A percentile compares a stretch with the other conserved stretches of the same genome.
These are phyloP conservation scores for Phycodurus eques DNA, from an alignment of 2,113 vertebrate species.

Conservation along the genomic window DNA sequence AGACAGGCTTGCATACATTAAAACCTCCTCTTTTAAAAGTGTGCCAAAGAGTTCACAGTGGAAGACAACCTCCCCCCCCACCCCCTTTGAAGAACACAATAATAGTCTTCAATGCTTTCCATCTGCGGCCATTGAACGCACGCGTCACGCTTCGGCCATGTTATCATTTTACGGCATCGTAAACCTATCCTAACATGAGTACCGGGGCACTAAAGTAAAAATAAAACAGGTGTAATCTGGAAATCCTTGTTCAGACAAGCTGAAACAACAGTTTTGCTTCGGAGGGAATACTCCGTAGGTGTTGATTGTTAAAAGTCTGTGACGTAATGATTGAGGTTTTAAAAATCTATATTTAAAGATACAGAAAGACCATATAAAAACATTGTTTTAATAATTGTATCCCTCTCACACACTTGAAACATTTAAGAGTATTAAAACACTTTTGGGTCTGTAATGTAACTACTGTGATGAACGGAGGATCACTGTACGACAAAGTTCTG, in stretches of 20 bases:
- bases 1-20: conserved; percentile 77
- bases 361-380: background rate
- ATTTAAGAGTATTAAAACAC: too few species aligned
- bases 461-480: too few species aligned
- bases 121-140: conserved; percentile 72
- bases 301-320: background rate
- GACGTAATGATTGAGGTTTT: background rate
- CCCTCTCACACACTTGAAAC: too few species aligned
- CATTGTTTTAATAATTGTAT: too few species aligned
- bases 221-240: conserved; percentile 1
- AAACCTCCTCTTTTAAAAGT: conserved; percentile 77
- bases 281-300: background rate
- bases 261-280: background rate
- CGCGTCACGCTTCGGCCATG: conserved; percentile 61
- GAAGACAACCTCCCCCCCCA: conserved; percentile 68
- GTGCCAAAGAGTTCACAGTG: conserved; percentile 76
- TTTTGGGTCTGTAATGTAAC: too few species aligned
- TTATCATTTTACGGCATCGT: conserved; percentile 54
- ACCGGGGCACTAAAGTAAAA: conserved; percentile 8
- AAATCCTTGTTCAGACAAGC: background rate
- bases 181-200: conserved; percentile 32
- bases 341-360: background rate
- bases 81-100: conserved; percentile 65
- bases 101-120: conserved; percentile 77
- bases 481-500: too few species aligned